Conservation (phyloP, 2,797 vertebrate genomes). For the Amazona ochrocephala region DNA sequence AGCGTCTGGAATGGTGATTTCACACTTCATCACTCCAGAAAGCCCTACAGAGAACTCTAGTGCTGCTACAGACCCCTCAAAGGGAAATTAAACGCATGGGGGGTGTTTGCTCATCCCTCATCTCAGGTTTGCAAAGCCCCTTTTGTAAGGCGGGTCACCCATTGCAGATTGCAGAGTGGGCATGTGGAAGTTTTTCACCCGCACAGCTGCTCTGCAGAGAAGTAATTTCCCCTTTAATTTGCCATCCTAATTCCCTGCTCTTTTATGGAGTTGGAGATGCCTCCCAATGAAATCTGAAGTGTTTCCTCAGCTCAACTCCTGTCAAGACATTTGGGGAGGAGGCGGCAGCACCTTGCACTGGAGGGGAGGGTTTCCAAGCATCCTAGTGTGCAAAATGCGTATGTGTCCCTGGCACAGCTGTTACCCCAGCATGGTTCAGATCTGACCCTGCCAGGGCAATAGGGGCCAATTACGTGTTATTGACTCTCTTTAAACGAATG, state of each 20-base stretch:
- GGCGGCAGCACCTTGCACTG: background rate
- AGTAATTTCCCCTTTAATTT: background rate
- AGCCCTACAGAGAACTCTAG: background rate
- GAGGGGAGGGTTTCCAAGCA: background rate
- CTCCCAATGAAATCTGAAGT: background rate
- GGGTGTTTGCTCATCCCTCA: background rate
- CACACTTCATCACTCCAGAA: background rate
- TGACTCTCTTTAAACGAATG: conserved; percentile 17
- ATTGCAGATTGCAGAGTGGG: accelerated
- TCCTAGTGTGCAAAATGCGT: accelerated
- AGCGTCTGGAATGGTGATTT: background rate
- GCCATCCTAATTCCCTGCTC: background rate
- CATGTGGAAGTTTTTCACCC: accelerated
- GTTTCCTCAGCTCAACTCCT: background rate
- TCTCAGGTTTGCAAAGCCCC: background rate
- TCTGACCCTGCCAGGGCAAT: background rate
- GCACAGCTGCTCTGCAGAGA: background rate
- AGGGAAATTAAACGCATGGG: background rate
- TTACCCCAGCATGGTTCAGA: accelerated
- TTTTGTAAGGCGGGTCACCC: background rate
- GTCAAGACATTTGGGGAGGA: background rate
- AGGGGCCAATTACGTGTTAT: background rate
- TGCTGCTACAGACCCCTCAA: background rate
- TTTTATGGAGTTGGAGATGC: background rate
- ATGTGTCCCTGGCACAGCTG: background rate